Conservation (phyloP, 2,888 invertebrate species). For the Nemurella pictetii region DNA sequence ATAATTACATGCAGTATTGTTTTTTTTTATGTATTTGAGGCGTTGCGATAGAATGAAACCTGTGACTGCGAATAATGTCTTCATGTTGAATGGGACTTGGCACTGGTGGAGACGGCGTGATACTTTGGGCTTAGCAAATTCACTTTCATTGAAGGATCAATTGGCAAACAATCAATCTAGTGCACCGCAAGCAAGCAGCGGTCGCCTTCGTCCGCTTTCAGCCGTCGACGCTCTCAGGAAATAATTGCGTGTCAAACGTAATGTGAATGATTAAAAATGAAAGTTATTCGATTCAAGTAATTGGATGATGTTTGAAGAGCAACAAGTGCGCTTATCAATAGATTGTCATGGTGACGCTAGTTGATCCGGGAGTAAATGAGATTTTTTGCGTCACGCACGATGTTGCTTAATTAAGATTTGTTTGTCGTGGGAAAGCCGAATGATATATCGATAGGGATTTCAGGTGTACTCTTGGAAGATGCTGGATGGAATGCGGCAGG, state of each 20-base stretch:
- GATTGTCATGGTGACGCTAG: not conserved
- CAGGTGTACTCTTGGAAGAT: too few relatives aligned
- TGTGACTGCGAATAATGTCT: not conserved
- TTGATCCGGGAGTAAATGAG: not conserved
- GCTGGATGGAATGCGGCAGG: too few relatives aligned
- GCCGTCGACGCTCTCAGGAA: not conserved
- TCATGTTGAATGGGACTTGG: not conserved
- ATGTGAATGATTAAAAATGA: not conserved
- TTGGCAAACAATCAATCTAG: not conserved
- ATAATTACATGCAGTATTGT: not conserved
- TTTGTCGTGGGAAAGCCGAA: not conserved
- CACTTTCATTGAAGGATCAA: not conserved
- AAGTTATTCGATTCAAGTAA: not conserved
- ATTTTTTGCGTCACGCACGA: not conserved
- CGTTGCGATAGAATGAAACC: not conserved
- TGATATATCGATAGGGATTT: not conserved
- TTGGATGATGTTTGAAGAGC: not conserved
- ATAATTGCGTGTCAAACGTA: not conserved
- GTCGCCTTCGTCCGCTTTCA: not conserved
- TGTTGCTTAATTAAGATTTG: not conserved
- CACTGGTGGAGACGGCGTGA: not conserved
- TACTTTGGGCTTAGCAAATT: not conserved
- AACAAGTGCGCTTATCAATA: not conserved
- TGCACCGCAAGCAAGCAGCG: not conserved
- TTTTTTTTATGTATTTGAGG: not conserved